Base-by-base conservation (phyloP, 1,140 invertebrate genomes). In the Lasaia peninsularis region DNA sequence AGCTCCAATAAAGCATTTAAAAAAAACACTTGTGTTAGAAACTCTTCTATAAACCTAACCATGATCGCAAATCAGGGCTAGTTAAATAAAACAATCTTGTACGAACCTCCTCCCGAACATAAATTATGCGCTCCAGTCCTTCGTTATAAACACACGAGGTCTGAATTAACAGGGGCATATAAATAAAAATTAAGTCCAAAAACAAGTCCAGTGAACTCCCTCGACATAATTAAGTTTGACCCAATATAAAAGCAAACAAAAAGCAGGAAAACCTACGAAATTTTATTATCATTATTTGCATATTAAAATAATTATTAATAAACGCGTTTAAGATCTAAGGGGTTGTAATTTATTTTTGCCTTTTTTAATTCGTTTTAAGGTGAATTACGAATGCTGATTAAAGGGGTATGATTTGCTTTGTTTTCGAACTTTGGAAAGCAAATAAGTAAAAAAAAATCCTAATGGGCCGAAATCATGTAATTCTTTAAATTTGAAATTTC, bases 291-390 rank as follows among this genome's bases (percentile, higher is more conserved):
- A 65, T 69, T 58, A 62, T 68, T 64, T 64, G 60, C 58, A 65
- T 68, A 64, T 62, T 69, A 69, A 70, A 67, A 64, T 63, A 65
- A 62, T 62, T 61, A 65, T 69, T 59, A 57, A 61, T 50, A 68
- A 69, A 56, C 60, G 58, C 55, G 64, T 58, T 66, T 72, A 72
- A 69, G 62, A 65, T 54, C 56, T 56, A 48, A 57, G 60, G 44
- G 51, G 61, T 62, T 60, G 62, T 67, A 53, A 65, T 56, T 62
- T 62, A 49, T 57, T 73, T 71, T 70, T 71, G 24, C 34, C 37
- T 40, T 40, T 40, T 40, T 40, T 40, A 40, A 40, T 40, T 40
- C 37, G 37, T 40, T 40, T 40, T 40, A 40, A 40, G 37, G 14
- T 40, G 16, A 40, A 40, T 40, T 40, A 40, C 16, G 37, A 16